Evolutionary conservation across 2,797 vertebrate genomes (phyloP).

Genomic region (Pelodytes ibericus): DNA sequence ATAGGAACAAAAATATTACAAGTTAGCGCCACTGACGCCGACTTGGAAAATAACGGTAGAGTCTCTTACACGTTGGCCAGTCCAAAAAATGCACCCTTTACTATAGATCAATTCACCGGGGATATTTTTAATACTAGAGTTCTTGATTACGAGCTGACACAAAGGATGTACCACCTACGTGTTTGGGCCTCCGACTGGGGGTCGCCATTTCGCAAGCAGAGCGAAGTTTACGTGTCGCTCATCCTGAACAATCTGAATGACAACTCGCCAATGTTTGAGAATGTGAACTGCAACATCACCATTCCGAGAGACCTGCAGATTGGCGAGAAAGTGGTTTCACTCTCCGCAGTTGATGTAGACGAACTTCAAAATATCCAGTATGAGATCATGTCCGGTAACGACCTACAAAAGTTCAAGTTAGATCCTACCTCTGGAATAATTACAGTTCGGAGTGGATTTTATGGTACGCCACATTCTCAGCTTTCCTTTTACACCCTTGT

Average conservation of each 20-base stretch:
- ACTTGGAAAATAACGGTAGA: slow-evolving; percentile 82
- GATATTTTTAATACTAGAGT: slow-evolving; percentile 83
- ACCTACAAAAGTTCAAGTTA: slow-evolving; percentile 84
- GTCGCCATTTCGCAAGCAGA: slow-evolving; percentile 85
- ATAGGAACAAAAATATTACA: slow-evolving; percentile 85
- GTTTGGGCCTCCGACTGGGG: slow-evolving; percentile 94
- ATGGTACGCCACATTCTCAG: slow-evolving; percentile 59
- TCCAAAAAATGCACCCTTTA: slow-evolving; percentile 79
- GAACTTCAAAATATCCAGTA: slow-evolving; percentile 90
- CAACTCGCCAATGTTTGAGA: slow-evolving; percentile 89
- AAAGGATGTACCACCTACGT: slow-evolving; percentile 84
- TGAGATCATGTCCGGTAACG: slow-evolving; percentile 85
- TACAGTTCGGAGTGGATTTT: slow-evolving; percentile 77
- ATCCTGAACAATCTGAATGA: slow-evolving; percentile 92
- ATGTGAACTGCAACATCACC: slow-evolving; percentile 84
- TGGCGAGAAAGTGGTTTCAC: slow-evolving; percentile 72
- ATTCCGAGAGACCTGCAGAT: slow-evolving; percentile 77
- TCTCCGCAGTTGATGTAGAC: slow-evolving; percentile 91
- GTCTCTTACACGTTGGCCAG: slow-evolving; percentile 85
- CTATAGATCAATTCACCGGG: slow-evolving; percentile 86
- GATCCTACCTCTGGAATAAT: slow-evolving; percentile 82
- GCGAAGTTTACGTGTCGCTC: slow-evolving; percentile 84
- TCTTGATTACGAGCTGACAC: slow-evolving; percentile 94
- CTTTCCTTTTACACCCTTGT: slow-evolving; percentile 75
- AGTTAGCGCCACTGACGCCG: slow-evolving; percentile 82